phyloP scores from a whole-genome alignment of 2,888 invertebrate species.

The Iselma pallidipennis region DNA sequence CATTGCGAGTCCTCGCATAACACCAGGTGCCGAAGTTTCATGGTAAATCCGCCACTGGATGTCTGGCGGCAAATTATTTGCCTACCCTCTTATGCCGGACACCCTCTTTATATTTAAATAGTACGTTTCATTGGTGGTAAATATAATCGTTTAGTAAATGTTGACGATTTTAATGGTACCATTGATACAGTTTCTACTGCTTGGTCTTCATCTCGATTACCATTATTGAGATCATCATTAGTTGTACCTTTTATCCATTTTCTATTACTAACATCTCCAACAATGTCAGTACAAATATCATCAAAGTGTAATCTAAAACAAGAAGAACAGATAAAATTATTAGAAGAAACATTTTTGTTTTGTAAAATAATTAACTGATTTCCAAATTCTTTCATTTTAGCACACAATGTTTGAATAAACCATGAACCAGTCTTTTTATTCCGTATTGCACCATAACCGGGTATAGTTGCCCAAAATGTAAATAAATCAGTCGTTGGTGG shows the following conservation, averaged over 20 bases:
- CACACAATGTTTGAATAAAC: conserved; percentile 51
- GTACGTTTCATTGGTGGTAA: conserved; percentile 27
- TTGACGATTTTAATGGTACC: conserved; percentile 32
- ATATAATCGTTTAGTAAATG: conserved; percentile 36
- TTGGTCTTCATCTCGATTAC: conserved; percentile 16
- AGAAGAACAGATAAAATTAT: conserved; percentile 4
- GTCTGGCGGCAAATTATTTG: no score
- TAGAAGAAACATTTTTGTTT: no score
- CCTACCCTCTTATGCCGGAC: no score
- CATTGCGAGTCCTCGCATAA: no score
- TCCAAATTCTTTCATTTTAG: conserved; percentile 36
- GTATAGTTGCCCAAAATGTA: conserved; percentile 49
- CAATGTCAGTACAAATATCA: conserved; percentile 44
- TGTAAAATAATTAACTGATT: conserved; percentile 39
- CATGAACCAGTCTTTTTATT: conserved; percentile 47
- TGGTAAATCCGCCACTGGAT: no score
- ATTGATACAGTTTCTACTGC: conserved; percentile 28
- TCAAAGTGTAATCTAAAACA: conserved; percentile 41
- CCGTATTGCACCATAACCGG: conserved; percentile 49
- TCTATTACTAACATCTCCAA: conserved; percentile 33
- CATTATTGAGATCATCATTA: not conserved
- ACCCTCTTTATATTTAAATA: not conserved
- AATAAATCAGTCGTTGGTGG: conserved; percentile 44
- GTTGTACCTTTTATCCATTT: conserved; percentile 30
- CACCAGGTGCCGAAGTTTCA: no score